Percentiles rank a stretch among this genome's conserved stretches.
phyloP scores from a whole-genome alignment of 23 tunicate species.

The Halocynthia aurantium region DNA sequence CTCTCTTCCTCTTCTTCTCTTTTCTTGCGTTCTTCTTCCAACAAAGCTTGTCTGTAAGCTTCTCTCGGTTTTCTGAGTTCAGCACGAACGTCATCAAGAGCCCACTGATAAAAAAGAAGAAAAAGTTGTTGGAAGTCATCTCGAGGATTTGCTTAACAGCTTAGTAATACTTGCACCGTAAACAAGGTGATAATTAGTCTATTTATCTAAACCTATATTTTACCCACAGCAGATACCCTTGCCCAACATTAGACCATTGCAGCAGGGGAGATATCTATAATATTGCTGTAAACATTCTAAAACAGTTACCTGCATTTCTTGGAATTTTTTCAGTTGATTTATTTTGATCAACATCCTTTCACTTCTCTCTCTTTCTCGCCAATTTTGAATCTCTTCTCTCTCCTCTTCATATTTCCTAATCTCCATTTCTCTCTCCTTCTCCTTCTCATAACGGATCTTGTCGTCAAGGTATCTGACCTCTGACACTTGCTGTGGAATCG shows the following conservation, averaged over 20 bases:
- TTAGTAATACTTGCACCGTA: neutral
- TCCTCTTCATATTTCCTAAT: constrained; percentile 7
- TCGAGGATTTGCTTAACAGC: too few species aligned
- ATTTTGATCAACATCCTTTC: constrained; percentile 37
- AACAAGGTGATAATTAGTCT: neutral
- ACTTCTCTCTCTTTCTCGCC: constrained; percentile 36
- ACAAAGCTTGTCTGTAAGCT: constrained; percentile 50
- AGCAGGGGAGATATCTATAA: neutral
- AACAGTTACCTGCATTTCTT: constrained; percentile 66
- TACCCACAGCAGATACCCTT: too few species aligned
- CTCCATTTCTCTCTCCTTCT: neutral
- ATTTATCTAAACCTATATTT: too few species aligned
- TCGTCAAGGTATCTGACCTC: constrained; percentile 5
- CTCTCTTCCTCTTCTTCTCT: constrained; percentile 46
- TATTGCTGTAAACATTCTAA: neutral
- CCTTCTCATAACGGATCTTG: neutral
- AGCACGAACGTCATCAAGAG: constrained; percentile 50
- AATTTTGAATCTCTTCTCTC: constrained; percentile 27
- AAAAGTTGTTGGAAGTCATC: too few species aligned
- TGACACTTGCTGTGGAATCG: neutral
- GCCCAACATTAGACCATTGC: neutral
- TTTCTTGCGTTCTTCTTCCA: constrained; percentile 41
- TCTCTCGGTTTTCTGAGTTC: constrained; percentile 55
- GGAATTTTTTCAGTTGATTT: constrained; percentile 51
- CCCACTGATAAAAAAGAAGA: too few species aligned